A percentile compares a stretch with the other conserved stretches of the same genome.
phyloP scores from a whole-genome alignment of 1,140 invertebrate species.

The Drosophila punjabiensis region DNA sequence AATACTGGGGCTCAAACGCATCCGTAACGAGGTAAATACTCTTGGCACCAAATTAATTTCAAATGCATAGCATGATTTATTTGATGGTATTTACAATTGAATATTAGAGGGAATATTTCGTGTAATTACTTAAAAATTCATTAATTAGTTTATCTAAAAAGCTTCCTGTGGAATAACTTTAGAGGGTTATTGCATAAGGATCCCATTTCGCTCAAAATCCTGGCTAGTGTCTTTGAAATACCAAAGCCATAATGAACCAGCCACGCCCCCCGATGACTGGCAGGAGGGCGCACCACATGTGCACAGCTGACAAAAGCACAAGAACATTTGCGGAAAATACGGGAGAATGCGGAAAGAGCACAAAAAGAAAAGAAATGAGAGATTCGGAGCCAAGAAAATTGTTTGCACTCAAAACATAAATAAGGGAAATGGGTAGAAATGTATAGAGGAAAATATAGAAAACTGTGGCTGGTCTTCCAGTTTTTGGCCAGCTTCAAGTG shows the following conservation, averaged over 20 bases:
- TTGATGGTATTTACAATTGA: background rate
- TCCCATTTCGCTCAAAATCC: background rate
- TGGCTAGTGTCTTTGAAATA: constrained; percentile 49
- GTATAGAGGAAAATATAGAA: constrained; percentile 30
- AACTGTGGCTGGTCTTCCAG: constrained; percentile 23
- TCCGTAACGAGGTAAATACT: constrained; percentile 44
- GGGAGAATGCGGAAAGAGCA: constrained; percentile 6
- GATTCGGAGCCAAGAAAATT: constrained; percentile 52
- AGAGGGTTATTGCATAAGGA: background rate
- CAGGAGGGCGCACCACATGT: constrained; percentile 54
- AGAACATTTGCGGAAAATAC: constrained; percentile 41
- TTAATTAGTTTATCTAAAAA: background rate
- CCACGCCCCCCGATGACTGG: constrained; percentile 28
- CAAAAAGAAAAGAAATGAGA: background rate
- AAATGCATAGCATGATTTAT: background rate
- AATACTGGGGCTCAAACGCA: constrained; percentile 55
- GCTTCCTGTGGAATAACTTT: background rate
- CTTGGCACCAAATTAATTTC: constrained; percentile 44
- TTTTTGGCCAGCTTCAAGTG: constrained; percentile 63
- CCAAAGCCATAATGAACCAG: constrained; percentile 63
- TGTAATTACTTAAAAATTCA: background rate
- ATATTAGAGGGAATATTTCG: background rate
- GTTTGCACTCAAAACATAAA: constrained; percentile 70
- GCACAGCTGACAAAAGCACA: constrained; percentile 78
- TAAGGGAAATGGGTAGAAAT: constrained; percentile 45